Conservation (phyloP, 2,113 vertebrate genomes). For the Glaucomys volans region DNA sequence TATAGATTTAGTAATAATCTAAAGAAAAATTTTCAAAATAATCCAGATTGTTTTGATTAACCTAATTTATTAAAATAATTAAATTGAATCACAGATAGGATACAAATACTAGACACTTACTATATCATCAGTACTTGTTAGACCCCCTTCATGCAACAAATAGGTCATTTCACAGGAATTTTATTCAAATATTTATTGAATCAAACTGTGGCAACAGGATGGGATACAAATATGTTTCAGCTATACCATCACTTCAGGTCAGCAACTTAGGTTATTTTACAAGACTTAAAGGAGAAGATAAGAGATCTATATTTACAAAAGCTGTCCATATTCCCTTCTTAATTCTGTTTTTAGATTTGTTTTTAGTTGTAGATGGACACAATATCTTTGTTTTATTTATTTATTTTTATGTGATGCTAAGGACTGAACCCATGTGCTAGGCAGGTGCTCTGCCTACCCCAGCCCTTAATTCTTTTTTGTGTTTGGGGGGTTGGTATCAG, state of each 20-base stretch:
- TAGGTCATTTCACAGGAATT: constrained; percentile 46
- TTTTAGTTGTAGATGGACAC: too few species aligned
- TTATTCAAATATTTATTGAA: background rate
- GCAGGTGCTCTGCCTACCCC: too few species aligned
- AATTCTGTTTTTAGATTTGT: background rate
- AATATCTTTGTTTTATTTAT: too few species aligned
- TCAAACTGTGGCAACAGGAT: background rate
- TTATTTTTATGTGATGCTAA: too few species aligned
- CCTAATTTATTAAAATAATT: constrained; percentile 3
- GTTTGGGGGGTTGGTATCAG: too few species aligned
- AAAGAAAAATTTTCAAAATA: constrained; percentile 32
- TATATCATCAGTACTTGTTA: background rate
- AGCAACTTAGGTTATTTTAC: constrained; percentile 38
- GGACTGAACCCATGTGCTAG: too few species aligned
- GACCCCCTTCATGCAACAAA: background rate
- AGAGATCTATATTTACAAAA: background rate
- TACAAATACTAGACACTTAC: background rate
- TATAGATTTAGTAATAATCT: background rate
- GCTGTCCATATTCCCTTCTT: constrained; percentile 5
- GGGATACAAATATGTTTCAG: background rate
- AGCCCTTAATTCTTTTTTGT: too few species aligned
- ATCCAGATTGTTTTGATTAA: background rate
- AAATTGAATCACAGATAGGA: background rate
- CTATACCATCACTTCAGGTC: background rate
- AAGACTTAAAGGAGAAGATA: background rate